A percentile compares a stretch with the other conserved stretches of the same genome.
phyloP scores from a whole-genome alignment of 2,888 invertebrate genomes.

The Strigamia maritima region DNA sequence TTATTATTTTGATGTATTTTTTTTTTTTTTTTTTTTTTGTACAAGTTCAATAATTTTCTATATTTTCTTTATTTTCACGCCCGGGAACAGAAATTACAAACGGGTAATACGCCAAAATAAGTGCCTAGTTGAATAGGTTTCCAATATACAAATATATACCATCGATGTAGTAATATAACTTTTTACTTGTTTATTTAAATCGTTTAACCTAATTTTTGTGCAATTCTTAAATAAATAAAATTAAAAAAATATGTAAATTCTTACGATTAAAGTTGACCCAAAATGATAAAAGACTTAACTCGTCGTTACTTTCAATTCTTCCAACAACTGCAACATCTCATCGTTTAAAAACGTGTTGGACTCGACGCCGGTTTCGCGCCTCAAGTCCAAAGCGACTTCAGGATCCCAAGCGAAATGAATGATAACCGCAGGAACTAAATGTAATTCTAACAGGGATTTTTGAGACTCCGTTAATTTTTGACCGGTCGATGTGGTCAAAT shows the following conservation, averaged over 20 bases:
- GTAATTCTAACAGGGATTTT: conserved; percentile 70
- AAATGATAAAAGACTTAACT: neutral
- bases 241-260: neutral
- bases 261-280: neutral
- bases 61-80: too few relatives aligned
- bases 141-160: too few relatives aligned
- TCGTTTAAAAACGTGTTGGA: neutral
- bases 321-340: neutral
- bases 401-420: conserved; percentile 70
- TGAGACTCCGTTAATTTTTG: conserved; percentile 61
- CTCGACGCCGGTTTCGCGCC: neutral
- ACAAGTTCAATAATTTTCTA: too few relatives aligned
- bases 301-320: neutral
- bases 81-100: too few relatives aligned
- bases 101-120: too few relatives aligned
- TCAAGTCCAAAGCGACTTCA: neutral
- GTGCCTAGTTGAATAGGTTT: too few relatives aligned
- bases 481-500: conserved; percentile 66
- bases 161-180: too few relatives aligned
- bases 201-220: too few relatives aligned
- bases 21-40: too few relatives aligned
- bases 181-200: too few relatives aligned
- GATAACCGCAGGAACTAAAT: conserved; percentile 77
- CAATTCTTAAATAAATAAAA: too few relatives aligned
- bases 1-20: too few relatives aligned